phyloP scores from a whole-genome alignment of 2,797 vertebrate genomes.

The Gouania willdenowi region DNA sequence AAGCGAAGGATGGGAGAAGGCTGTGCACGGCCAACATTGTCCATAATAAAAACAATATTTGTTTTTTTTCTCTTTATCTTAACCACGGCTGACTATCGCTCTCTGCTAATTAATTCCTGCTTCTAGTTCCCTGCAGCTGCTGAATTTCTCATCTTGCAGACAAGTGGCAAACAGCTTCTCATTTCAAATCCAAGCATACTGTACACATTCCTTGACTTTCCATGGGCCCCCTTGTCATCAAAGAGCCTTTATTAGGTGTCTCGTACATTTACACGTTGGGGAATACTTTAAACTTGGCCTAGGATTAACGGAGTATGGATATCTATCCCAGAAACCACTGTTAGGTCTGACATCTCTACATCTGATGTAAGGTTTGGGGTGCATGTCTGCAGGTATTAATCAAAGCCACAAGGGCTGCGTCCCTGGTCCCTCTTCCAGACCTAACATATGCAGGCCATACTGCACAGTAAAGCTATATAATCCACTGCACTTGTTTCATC shows the following conservation, averaged over 20 bases:
- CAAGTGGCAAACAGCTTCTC: conserved; percentile 79
- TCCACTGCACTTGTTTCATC: conserved; percentile 62
- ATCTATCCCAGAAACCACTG: conserved; percentile 72
- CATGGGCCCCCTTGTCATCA: conserved; percentile 69
- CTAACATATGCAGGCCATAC: conserved; percentile 43
- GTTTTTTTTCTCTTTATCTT: conserved; percentile 71
- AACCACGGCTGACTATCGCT: conserved; percentile 36
- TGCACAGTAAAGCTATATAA: conserved; percentile 52
- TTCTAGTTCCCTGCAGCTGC: conserved; percentile 70
- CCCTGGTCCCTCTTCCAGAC: conserved; percentile 14
- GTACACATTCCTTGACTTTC: conserved; percentile 67
- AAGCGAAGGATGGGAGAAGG: conserved; percentile 51
- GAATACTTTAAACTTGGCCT: conserved; percentile 74
- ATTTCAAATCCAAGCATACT: conserved; percentile 71
- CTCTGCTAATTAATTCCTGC: conserved; percentile 73
- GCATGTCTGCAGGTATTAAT: conserved; percentile 74
- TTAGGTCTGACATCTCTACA: conserved; percentile 70
- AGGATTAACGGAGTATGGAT: conserved; percentile 65
- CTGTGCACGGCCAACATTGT: conserved; percentile 74
- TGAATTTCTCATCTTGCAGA: conserved; percentile 67
- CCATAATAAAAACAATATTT: conserved; percentile 79
- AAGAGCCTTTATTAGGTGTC: conserved; percentile 76
- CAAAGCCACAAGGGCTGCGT: conserved; percentile 57
- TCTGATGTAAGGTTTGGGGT: conserved; percentile 59
- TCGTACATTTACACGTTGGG: conserved; percentile 77